A percentile compares a stretch with the other conserved stretches of the same genome.
phyloP scores from a whole-genome alignment of 2,113 vertebrate species.

The Anarhynchus alexandrinus region DNA sequence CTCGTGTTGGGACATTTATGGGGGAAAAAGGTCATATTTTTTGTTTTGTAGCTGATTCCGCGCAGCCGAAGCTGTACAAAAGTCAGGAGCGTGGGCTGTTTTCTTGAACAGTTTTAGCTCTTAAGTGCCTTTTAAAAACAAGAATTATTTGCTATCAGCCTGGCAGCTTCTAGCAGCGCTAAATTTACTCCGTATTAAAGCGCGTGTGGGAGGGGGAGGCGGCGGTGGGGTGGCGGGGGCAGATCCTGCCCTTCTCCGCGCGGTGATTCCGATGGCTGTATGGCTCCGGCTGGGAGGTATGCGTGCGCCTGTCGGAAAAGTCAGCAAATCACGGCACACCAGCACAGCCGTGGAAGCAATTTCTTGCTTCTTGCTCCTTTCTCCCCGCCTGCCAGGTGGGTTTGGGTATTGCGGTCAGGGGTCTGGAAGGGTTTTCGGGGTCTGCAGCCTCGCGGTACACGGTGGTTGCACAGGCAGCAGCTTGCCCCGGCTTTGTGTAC shows the following conservation, averaged over 20 bases:
- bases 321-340: slow-evolving; percentile 23
- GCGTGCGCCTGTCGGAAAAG: neutral
- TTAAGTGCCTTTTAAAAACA: neutral
- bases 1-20: neutral
- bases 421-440: neutral
- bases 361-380: neutral
- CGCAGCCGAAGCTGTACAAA: neutral
- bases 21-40: neutral
- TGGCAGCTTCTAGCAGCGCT: neutral
- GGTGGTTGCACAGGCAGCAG: neutral
- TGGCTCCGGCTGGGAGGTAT: neutral
- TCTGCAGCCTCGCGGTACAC: neutral
- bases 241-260: neutral
- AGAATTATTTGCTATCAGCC: neutral
- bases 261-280: neutral
- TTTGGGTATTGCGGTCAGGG: neutral
- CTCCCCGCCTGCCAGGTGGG: neutral
- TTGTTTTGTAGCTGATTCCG: neutral
- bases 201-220: neutral
- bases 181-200: neutral
- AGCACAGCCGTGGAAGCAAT: neutral
- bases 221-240: neutral
- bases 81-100: neutral
- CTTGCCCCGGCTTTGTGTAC: neutral
- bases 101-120: fast-evolving